phyloP scores from a whole-genome alignment of 2,797 vertebrate genomes.

The Microctenopoma steveboyesi region DNA sequence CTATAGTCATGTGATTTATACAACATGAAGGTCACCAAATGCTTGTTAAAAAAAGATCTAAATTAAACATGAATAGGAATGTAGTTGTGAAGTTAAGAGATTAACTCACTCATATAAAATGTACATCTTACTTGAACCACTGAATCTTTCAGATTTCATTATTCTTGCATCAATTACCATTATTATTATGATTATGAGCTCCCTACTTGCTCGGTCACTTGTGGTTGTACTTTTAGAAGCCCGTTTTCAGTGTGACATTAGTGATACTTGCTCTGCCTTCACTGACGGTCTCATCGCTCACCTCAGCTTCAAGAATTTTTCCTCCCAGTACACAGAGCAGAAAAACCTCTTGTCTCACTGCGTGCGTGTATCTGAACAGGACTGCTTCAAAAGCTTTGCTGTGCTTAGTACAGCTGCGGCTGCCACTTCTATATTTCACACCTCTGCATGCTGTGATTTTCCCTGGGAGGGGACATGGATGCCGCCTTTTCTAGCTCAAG shows the following conservation, averaged over 20 bases:
- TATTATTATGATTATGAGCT: too few relatives aligned
- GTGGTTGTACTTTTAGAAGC: background rate
- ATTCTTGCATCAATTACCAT: too few relatives aligned
- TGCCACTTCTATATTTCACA: conserved; percentile 45
- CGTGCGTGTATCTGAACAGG: background rate
- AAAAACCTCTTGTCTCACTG: background rate
- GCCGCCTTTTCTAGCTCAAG: conserved; percentile 22
- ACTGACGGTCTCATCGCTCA: background rate
- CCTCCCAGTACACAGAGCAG: background rate
- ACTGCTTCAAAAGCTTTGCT: conserved; percentile 27
- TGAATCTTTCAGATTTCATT: too few relatives aligned
- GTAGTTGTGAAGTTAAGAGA: too few relatives aligned
- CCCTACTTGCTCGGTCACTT: too few relatives aligned
- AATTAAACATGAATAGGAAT: too few relatives aligned
- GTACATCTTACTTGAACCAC: too few relatives aligned
- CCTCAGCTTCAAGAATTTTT: background rate
- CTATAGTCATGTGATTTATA: background rate
- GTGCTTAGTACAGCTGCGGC: conserved; percentile 28
- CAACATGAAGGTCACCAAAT: background rate
- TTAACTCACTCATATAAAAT: too few relatives aligned
- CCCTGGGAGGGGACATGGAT: conserved; percentile 39
- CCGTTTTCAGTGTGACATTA: conserved; percentile 3
- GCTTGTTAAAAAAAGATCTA: background rate
- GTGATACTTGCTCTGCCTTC: background rate
- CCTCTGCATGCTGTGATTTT: conserved; percentile 43